Evolutionary conservation across 2,797 vertebrate genomes (phyloP), one percentile per base, ranked within the genome.

Genomic region (Oryzias sinensis): DNA sequence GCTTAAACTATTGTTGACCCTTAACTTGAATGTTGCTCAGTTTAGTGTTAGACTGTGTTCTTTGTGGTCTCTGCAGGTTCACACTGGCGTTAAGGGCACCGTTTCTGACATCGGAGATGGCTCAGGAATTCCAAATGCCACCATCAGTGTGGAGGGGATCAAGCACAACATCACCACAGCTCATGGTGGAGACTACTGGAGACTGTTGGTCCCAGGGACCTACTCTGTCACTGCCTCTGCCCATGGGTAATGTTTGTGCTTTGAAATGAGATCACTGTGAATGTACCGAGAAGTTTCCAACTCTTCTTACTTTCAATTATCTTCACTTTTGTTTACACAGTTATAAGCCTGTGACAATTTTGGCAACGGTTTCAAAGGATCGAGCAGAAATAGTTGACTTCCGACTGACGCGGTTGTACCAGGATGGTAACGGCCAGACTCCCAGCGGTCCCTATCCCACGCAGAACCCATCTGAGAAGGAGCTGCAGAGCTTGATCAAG

Each of bases 161-260:
- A 65, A 95, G 66, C 96, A 99, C 73, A 87, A 88, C 0, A 70
- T 98, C 81, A 94, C 90, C 55, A 94, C 96, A 5, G 93, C 91
- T 74, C 91, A 63, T 58, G 90, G 82, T 33, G 97, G 97, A 70
- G 97, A 99, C 82, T 99, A 95, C 83, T 99, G 97, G 97, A 95
- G 97, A 68, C 93, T 99, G 11, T 84, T 99, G 80, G 83, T 91
- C 48, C 94, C 90, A 6, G 95, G 94, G 57, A 92, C 74, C 0
- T 97, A 99, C 63, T 91, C 81, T 51, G 81, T 99, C 79, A 97
- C 92, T 18, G 95, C 94, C 0, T 94, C 93, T 9, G 96, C 97
- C 16, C 90, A 90, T 76, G 96, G 97, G 97, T 98, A 83, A 92
- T 87, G 29, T 43, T 51, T 13, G 0, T 56, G 2, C 27, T 53